Conservation (phyloP, 2,113 vertebrate species). For the Microtus pennsylvanicus region DNA sequence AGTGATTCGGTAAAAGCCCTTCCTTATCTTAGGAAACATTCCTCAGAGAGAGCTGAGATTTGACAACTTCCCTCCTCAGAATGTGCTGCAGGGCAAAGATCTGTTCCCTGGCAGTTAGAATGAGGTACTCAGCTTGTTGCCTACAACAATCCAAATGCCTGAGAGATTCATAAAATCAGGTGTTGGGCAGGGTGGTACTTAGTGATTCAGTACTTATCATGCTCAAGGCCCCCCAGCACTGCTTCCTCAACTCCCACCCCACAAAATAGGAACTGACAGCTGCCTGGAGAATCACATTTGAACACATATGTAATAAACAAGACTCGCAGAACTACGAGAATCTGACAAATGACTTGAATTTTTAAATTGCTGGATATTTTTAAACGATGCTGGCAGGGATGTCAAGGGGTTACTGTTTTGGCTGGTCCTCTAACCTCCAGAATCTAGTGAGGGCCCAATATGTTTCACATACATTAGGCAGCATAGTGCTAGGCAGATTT, state of each 20-base stretch:
- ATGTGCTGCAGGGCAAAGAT: neutral
- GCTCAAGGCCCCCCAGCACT: neutral
- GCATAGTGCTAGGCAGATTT: neutral
- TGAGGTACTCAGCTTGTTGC: neutral
- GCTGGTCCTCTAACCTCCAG: neutral
- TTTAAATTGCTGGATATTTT: conserved; percentile 28
- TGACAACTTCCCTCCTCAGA: neutral
- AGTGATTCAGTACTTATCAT: neutral
- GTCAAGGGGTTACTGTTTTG: neutral
- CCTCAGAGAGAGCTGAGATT: neutral
- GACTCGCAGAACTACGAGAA: neutral
- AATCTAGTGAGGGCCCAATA: neutral
- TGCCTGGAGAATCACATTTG: neutral
- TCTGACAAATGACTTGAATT: conserved; percentile 40
- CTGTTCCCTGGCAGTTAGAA: conserved; percentile 9
- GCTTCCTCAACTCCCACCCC: no score
- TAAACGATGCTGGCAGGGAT: neutral
- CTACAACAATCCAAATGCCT: neutral
- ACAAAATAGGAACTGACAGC: neutral
- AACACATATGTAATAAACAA: conserved; percentile 27
- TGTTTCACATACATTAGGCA: neutral
- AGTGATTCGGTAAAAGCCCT: neutral
- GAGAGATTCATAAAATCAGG: neutral
- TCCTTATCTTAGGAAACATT: neutral
- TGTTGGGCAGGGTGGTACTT: no score